Evolutionary conservation across 2,888 invertebrate species (phyloP).

Genomic region (Agriotes lineatus): DNA sequence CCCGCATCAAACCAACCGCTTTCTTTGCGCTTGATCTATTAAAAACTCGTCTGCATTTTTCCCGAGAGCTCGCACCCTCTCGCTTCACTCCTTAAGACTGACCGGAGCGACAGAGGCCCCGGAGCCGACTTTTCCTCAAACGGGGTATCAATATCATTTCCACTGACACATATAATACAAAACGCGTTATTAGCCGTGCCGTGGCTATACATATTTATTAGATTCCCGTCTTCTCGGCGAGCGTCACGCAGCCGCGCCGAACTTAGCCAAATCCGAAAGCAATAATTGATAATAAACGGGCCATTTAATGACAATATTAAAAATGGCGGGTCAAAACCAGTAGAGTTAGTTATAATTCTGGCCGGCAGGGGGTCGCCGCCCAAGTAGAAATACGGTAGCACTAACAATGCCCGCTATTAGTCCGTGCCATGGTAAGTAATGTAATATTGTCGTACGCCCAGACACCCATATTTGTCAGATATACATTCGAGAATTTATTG

Average conservation of each 20-base stretch:
- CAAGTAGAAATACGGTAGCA: slow-evolving; percentile 65
- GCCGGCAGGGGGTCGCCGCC: slow-evolving; percentile 60
- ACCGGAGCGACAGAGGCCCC: neutral
- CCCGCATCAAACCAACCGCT: slow-evolving; percentile 57
- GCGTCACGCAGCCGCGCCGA: neutral
- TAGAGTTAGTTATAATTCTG: slow-evolving; percentile 54
- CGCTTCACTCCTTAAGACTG: neutral
- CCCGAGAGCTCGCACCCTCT: slow-evolving; percentile 13
- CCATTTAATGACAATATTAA: slow-evolving; percentile 61
- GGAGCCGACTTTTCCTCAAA: slow-evolving; percentile 11
- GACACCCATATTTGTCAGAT: slow-evolving; percentile 55
- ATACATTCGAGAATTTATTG: slow-evolving; percentile 50
- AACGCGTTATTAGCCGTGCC: slow-evolving; percentile 37
- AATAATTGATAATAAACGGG: slow-evolving; percentile 52
- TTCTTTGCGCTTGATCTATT: slow-evolving; percentile 58
- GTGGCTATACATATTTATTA: slow-evolving; percentile 41
- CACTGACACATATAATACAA: slow-evolving; percentile 39
- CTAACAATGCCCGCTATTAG: slow-evolving; percentile 59
- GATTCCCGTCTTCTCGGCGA: slow-evolving; percentile 26
- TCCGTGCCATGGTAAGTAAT: slow-evolving; percentile 56
- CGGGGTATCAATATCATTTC: slow-evolving; percentile 39
- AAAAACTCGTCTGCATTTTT: slow-evolving; percentile 43
- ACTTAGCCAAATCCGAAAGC: slow-evolving; percentile 32
- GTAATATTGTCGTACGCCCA: slow-evolving; percentile 55
- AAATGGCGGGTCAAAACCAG: slow-evolving; percentile 58